phyloP scores from a whole-genome alignment of 2,888 invertebrate species.

The Amblyjoppa fuscipennis region DNA sequence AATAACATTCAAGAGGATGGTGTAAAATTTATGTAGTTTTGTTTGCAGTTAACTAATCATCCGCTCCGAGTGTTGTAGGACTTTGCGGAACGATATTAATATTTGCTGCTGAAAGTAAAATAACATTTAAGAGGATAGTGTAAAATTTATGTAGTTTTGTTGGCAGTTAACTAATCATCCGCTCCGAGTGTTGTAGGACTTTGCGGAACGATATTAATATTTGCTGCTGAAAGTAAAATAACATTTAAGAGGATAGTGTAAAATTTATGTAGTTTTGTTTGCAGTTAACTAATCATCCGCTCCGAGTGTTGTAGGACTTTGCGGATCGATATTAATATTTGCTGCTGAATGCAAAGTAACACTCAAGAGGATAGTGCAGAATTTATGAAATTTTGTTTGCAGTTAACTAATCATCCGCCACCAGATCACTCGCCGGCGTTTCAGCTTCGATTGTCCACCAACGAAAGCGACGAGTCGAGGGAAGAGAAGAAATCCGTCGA shows the following conservation, averaged over 20 bases:
- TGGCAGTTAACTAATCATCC: conserved; percentile 61
- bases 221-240: conserved; percentile 29
- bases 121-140: neutral
- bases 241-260: neutral
- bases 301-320: conserved; percentile 6
- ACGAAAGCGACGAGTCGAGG: conserved; percentile 27
- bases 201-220: conserved; percentile 16
- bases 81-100: conserved; percentile 7
- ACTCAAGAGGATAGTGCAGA: neutral
- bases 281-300: conserved; percentile 58
- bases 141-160: neutral
- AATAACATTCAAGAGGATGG: neutral
- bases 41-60: conserved; percentile 58
- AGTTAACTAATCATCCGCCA: conserved; percentile 60
- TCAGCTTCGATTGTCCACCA: conserved; percentile 31
- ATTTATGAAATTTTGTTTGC: conserved; percentile 39
- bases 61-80: conserved; percentile 26
- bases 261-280: conserved; percentile 18
- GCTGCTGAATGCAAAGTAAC: conserved; percentile 29
- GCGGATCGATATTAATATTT: conserved; percentile 18
- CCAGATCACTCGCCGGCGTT: conserved; percentile 63
- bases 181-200: neutral
- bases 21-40: neutral
- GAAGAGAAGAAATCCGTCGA: conserved; percentile 13
- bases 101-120: conserved; percentile 38